Evolutionary conservation across 2,113 vertebrate species (phyloP), one percentile per base, ranked within the genome.

Genomic region (Rhodinocichla rosea): DNA sequence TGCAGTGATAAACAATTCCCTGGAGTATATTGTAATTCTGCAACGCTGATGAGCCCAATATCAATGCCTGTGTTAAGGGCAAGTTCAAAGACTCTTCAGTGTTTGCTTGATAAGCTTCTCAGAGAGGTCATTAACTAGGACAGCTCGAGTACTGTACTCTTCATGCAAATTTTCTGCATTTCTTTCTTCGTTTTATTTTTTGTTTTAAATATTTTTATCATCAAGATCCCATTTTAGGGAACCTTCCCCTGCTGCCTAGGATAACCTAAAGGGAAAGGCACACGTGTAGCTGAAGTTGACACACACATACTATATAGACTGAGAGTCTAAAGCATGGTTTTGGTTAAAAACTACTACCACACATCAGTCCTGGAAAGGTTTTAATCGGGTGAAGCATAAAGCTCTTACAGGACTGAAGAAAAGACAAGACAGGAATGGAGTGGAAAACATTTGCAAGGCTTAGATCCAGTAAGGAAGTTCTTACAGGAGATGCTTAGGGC

Each of bases 1-100:
- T 82, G 64, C 76, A 89, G 76, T n/a, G 94, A 95, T 93, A 96
- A 97, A 93, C 71, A 96, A 60, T 94, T 97, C 95, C 91, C 96
- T 94, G 92, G 87, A 89, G 94, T 83, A 81, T 64, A 59, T 56
- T 94, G 59, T 83, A 87, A 94, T 95, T 95, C 75, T 85, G 87
- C 84, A 92, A 71, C 55, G 83, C 70, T 96, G 96, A 91, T 94
- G 94, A 94, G 94, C 84, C 87, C 78, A 87, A 62, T 94, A 87
- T 91, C 91, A 97, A 62, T 85, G 75, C 57, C 45, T 82, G 53
- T 92, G 77, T 94, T 96, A 95, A 96, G 84, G 87, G 95, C 89
- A 95, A 95, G 91, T 96, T 95, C 95, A 96, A 94, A 94, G 93
- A 94, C 78, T 94, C 76, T 77, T 80, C 75, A 94, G 67, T 67